Evolutionary conservation across 1,140 invertebrate species (phyloP).

Genomic region (Heliconius congener): DNA sequence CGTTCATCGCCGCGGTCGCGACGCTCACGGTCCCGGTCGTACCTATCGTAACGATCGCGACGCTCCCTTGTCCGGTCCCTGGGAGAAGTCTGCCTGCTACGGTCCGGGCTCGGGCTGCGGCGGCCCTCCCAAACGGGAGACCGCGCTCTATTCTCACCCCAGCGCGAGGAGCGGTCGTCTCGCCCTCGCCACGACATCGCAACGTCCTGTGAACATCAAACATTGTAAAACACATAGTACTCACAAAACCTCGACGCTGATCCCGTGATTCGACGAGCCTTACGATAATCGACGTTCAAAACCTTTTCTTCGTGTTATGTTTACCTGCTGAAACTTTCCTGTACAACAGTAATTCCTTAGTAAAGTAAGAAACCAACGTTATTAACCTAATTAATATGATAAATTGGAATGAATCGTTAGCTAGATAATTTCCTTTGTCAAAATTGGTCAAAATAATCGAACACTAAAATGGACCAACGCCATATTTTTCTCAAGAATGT

Average conservation of each 20-base stretch:
- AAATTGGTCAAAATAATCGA: background rate
- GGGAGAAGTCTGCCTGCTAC: constrained; percentile 47
- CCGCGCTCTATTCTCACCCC: constrained; percentile 53
- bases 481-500: constrained; percentile 20
- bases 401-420: background rate
- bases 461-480: background rate
- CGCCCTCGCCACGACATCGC: constrained; percentile 72
- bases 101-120: constrained; percentile 56
- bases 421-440: background rate
- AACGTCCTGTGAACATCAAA: constrained; percentile 71
- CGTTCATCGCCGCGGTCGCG: constrained; percentile 44
- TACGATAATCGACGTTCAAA: constrained; percentile 40
- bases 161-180: constrained; percentile 62
- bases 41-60: constrained; percentile 54
- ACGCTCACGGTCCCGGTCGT: constrained; percentile 51
- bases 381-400: background rate
- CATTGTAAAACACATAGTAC: constrained; percentile 57
- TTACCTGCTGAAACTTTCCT: constrained; percentile 47
- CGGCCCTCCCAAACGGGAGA: constrained; percentile 68
- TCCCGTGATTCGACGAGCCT: constrained; percentile 45
- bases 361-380: background rate
- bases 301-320: constrained; percentile 43
- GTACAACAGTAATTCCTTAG: constrained; percentile 21
- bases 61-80: constrained; percentile 42
- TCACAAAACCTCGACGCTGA: constrained; percentile 49